These are phyloP conservation scores for Campopleginae sp. DNA, from an alignment of 2,888 invertebrate genomes.

Conservation along the genomic window DNA sequence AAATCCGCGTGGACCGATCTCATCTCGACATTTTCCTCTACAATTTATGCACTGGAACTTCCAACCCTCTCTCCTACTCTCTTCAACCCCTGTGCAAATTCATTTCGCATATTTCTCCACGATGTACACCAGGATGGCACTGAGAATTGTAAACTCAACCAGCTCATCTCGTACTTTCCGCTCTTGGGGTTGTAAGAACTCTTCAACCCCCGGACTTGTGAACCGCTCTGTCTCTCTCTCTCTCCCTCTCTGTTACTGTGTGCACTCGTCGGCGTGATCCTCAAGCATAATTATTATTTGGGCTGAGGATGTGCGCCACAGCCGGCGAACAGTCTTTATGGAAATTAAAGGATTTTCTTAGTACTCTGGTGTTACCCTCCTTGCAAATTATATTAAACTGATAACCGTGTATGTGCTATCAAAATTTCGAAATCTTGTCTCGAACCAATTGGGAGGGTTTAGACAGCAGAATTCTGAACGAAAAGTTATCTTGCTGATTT, in stretches of 20 bases:
- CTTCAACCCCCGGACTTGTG: conserved; percentile 19
- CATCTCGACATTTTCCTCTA: conserved; percentile 29
- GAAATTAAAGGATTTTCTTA: conserved; percentile 37
- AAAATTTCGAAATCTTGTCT: not conserved
- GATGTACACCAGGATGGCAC: conserved; percentile 11
- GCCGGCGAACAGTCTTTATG: conserved; percentile 38
- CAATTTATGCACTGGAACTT: conserved; percentile 47
- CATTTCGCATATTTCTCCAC: conserved; percentile 56
- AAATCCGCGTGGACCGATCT: conserved; percentile 15
- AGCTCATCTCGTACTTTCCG: conserved; percentile 34
- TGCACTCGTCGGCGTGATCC: conserved; percentile 38
- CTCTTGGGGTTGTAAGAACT: not conserved
- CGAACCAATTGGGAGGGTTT: not conserved
- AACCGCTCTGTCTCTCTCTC: conserved; percentile 7
- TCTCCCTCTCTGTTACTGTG: not conserved
- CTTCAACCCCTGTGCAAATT: conserved; percentile 43
- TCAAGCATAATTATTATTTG: conserved; percentile 56
- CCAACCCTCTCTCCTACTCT: not conserved
- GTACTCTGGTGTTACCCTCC: not conserved
- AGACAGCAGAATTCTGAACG: not conserved
- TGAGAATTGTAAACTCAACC: conserved; percentile 35
- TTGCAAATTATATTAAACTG: not conserved
- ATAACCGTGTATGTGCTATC: not conserved
- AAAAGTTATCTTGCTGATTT: not conserved
- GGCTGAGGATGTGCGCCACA: conserved; percentile 28